Conservation (phyloP, 2,888 invertebrate species). For the Fabriciana adippe region DNA sequence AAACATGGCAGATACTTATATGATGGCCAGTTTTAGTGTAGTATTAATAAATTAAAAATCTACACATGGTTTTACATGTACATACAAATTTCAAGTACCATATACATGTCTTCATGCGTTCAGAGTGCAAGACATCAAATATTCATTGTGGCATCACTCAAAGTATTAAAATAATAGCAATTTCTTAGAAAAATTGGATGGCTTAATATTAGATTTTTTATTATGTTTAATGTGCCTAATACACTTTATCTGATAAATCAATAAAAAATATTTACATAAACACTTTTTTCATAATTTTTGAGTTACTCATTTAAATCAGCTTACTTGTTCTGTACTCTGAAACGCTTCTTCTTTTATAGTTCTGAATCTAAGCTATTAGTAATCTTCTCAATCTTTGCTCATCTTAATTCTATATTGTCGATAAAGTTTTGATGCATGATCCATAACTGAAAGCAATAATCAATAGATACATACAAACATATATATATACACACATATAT, state of each 20-base stretch:
- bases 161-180: constrained; percentile 1
- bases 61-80: constrained; percentile 83
- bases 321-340: constrained; percentile 58
- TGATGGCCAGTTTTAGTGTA: constrained; percentile 87
- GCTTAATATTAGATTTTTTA: not conserved
- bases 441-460: constrained; percentile 44
- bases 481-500: constrained; percentile 32
- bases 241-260: not conserved
- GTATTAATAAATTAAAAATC: constrained; percentile 84
- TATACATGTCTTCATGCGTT: constrained; percentile 55
- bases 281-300: not conserved
- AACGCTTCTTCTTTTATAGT: constrained; percentile 50
- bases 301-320: not conserved
- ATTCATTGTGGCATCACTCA: constrained; percentile 6
- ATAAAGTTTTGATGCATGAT: constrained; percentile 35
- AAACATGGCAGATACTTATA: constrained; percentile 86
- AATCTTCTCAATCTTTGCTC: constrained; percentile 63
- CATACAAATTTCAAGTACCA: constrained; percentile 63
- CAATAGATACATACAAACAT: constrained; percentile 34
- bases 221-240: not conserved
- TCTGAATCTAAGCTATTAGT: constrained; percentile 37
- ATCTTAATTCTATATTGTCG: constrained; percentile 60
- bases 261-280: not conserved
- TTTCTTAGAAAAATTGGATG: constrained; percentile 9
- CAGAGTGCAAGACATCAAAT: constrained; percentile 56